phyloP scores from a whole-genome alignment of 30 jellyfish, hydroid and myxozoan species.

The Nemopilema nomurai region DNA sequence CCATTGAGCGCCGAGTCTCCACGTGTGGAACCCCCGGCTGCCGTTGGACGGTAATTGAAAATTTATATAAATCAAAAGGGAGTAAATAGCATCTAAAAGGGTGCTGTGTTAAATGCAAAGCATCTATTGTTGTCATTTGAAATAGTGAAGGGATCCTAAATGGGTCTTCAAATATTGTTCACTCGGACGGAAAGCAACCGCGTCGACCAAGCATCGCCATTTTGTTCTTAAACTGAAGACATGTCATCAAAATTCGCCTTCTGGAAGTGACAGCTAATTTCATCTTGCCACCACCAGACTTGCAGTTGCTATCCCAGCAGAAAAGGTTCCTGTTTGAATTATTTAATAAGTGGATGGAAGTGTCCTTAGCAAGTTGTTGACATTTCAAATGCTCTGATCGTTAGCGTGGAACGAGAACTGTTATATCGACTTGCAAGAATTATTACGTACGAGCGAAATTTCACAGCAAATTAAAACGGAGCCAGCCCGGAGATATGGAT shows the following conservation, averaged over 20 bases:
- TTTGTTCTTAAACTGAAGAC: neutral
- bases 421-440: neutral
- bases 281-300: neutral
- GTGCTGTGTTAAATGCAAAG: neutral
- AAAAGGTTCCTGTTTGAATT: neutral
- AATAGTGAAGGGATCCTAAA: neutral
- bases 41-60: neutral
- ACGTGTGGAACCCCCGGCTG: neutral
- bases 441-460: neutral
- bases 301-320: neutral
- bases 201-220: neutral
- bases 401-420: neutral
- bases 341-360: neutral
- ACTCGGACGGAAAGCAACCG: neutral
- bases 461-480: neutral
- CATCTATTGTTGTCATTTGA: neutral
- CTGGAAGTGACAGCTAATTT: neutral
- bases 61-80: neutral
- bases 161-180: neutral
- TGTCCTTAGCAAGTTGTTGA: neutral
- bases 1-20: neutral
- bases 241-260: neutral
- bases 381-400: neutral
- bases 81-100: neutral
- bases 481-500: neutral